Percentiles rank a stretch among this genome's conserved stretches.
phyloP scores from a whole-genome alignment of 2,888 invertebrate species.

The Encarsia formosa region DNA sequence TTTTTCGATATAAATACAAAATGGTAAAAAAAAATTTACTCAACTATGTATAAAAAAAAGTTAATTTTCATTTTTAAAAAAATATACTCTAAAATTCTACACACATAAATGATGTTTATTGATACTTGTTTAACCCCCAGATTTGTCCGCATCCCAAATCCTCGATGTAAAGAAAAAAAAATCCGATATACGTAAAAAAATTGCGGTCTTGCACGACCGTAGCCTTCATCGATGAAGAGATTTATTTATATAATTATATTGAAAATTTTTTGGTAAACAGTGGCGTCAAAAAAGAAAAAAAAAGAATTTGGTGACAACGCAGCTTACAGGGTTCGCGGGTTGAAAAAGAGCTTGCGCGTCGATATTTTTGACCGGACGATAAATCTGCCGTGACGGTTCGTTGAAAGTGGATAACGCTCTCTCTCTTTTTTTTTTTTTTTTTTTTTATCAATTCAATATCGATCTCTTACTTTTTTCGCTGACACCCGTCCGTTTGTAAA shows the following conservation, averaged over 20 bases:
- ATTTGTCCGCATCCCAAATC: slow-evolving; percentile 11
- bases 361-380: slow-evolving; percentile 27
- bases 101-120: too few species aligned
- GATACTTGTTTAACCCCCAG: neutral
- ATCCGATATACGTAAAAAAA: slow-evolving; percentile 50
- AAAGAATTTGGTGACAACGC: neutral
- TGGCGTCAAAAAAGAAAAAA: slow-evolving; percentile 23
- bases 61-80: neutral
- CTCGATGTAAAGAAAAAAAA: slow-evolving; percentile 20
- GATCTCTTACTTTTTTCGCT: too few species aligned
- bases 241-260: slow-evolving; percentile 46
- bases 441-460: too few species aligned
- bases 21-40: neutral
- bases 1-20: neutral
- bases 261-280: slow-evolving; percentile 34
- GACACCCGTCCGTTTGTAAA: too few species aligned
- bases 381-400: slow-evolving; percentile 6
- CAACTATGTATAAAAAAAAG: neutral
- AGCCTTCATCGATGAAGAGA: slow-evolving; percentile 47
- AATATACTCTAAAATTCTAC: too few species aligned
- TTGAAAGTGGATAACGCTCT: slow-evolving; percentile 31
- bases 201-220: slow-evolving; percentile 42
- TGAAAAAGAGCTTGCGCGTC: neutral
- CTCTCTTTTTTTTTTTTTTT: too few species aligned
- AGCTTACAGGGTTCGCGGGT: neutral